A percentile compares a stretch with the other conserved stretches of the same genome.
phyloP scores from a whole-genome alignment of 1,140 invertebrate genomes.

The Sycophaga agraensis region DNA sequence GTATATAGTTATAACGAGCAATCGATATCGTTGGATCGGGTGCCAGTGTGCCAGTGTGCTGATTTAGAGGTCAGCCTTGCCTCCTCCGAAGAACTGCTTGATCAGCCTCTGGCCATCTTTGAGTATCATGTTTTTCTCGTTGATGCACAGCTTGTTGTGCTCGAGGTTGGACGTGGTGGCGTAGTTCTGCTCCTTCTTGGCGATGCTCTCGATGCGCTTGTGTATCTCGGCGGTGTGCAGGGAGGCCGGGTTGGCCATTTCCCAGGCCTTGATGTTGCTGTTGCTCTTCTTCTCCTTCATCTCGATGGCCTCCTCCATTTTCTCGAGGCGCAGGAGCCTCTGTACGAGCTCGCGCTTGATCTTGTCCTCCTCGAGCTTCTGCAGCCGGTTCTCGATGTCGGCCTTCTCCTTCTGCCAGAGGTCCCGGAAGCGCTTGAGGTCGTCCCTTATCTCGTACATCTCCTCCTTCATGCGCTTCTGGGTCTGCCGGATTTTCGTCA shows the following conservation, averaged over 20 bases:
- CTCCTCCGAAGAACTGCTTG: neutral
- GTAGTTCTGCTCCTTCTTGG: neutral
- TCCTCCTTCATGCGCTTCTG: slow-evolving; percentile 23
- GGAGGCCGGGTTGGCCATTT: neutral
- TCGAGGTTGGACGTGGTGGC: slow-evolving; percentile 5
- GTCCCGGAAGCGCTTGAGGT: slow-evolving; percentile 7
- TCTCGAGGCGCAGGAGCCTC: neutral
- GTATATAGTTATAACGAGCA: no score
- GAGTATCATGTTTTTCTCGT: slow-evolving; percentile 14
- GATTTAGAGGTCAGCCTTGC: slow-evolving; percentile 7
- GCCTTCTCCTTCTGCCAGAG: slow-evolving; percentile 4
- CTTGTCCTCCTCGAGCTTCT: slow-evolving; percentile 11
- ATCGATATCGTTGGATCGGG: no score
- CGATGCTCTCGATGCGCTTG: neutral
- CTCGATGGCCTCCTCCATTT: slow-evolving; percentile 5
- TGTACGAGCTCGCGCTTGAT: neutral
- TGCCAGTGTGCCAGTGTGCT: no score
- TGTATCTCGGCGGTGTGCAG: neutral
- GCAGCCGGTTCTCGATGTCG: slow-evolving; percentile 11
- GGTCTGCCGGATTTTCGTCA: neutral
- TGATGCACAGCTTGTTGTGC: slow-evolving; percentile 7
- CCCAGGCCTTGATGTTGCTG: neutral
- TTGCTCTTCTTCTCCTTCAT: slow-evolving; percentile 13
- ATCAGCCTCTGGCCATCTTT: slow-evolving; percentile 13
- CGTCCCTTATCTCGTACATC: slow-evolving; percentile 18